Percentiles rank a stretch among this genome's conserved stretches.
These are phyloP conservation scores for Aselliscus stoliczkanus DNA, from an alignment of 2,797 vertebrate genomes.

Conservation along the genomic window DNA sequence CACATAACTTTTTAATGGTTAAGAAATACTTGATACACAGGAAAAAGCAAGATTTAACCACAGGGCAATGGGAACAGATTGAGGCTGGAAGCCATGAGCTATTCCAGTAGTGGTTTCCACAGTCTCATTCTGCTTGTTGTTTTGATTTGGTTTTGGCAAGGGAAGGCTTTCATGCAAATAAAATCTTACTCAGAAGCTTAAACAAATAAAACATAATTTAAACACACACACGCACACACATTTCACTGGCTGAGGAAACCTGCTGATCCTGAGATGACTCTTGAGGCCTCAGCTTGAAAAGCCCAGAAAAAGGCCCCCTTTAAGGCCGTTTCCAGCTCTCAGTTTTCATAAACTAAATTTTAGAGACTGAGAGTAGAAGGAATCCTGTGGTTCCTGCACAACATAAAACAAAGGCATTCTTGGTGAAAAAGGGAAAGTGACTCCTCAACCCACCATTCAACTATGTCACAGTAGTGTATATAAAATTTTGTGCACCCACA, in stretches of 20 bases:
- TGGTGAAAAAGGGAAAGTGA: not conserved
- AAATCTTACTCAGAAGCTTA: conserved; percentile 24
- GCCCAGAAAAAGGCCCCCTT: not conserved
- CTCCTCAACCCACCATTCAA: not conserved
- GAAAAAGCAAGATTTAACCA: not conserved
- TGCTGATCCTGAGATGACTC: not conserved
- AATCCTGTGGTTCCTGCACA: not conserved
- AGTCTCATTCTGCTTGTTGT: conserved; percentile 28
- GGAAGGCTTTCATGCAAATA: not conserved
- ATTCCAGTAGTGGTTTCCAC: not conserved
- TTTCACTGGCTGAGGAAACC: not conserved
- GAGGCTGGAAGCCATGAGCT: not conserved
- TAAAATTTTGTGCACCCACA: not conserved
- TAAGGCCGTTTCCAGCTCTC: not conserved
- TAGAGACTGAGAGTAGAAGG: not conserved
- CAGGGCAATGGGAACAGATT: not conserved
- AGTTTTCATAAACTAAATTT: not conserved
- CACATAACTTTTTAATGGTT: not conserved
- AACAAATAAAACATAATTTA: conserved; percentile 28
- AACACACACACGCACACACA: not conserved
- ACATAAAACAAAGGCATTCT: not conserved
- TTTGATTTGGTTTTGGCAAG: conserved; percentile 24
- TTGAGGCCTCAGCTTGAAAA: not conserved
- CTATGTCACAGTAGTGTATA: not conserved
- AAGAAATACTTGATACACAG: not conserved